A percentile compares a stretch with the other conserved stretches of the same genome.
Conservation (phyloP, 2,888 invertebrate genomes). For the Tenthredo scrophulariae region DNA sequence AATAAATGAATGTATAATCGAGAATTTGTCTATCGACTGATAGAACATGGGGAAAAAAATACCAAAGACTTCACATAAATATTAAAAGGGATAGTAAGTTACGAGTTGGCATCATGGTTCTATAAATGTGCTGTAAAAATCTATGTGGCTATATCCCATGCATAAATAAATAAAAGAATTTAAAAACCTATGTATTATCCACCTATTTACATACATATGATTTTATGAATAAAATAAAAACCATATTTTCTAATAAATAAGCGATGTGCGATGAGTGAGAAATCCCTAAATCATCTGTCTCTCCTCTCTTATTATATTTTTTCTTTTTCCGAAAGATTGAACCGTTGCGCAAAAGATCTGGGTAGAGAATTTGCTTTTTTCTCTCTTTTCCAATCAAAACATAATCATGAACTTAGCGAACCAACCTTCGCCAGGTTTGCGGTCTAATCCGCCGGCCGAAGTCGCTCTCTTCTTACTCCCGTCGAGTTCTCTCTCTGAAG, state of each 20-base stretch:
- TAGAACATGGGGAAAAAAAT: neutral
- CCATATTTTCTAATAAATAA: neutral
- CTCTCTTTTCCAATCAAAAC: neutral
- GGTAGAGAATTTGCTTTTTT: too few species aligned
- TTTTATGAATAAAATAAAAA: conserved; percentile 58
- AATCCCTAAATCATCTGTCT: neutral
- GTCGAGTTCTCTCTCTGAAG: conserved; percentile 91
- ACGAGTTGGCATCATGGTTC: conserved; percentile 21
- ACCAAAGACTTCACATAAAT: neutral
- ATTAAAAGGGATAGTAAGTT: neutral
- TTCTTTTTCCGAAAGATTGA: neutral
- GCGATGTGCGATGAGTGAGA: conserved; percentile 24
- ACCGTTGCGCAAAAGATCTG: too few species aligned
- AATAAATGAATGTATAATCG: neutral
- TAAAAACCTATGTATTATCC: conserved; percentile 9
- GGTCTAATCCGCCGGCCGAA: conserved; percentile 86
- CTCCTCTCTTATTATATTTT: neutral
- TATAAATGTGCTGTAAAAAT: conserved; percentile 29
- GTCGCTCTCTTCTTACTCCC: conserved; percentile 88
- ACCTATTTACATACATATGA: neutral
- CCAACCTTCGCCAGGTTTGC: conserved; percentile 83
- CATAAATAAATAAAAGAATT: neutral
- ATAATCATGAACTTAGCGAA: neutral
- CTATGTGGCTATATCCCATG: conserved; percentile 44
- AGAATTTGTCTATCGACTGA: neutral